Evolutionary conservation across 2,113 vertebrate species (phyloP).

Genomic region (Channa maculata): DNA sequence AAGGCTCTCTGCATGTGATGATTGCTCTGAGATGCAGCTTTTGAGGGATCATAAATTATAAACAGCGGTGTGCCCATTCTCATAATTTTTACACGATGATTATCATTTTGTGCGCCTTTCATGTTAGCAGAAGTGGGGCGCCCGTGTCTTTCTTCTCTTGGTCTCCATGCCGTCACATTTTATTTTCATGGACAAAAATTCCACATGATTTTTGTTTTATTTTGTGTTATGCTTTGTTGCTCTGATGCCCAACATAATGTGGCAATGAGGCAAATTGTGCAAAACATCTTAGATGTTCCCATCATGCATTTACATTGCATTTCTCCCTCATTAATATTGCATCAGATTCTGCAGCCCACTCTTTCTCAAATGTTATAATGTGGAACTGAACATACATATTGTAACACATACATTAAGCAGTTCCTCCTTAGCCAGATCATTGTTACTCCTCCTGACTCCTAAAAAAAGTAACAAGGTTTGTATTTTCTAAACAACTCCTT

Average conservation of each 20-base stretch:
- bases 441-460: background rate
- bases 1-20: slow-evolving; percentile 49
- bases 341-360: slow-evolving; percentile 33
- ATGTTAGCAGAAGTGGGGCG: slow-evolving; percentile 48
- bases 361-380: slow-evolving; percentile 31
- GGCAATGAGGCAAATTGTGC: slow-evolving; percentile 20
- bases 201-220: background rate
- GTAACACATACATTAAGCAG: slow-evolving; percentile 5
- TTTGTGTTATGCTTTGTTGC: background rate
- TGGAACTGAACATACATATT: slow-evolving; percentile 47
- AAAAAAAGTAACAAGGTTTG: slow-evolving; percentile 30
- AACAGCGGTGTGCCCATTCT: slow-evolving; percentile 66
- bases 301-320: slow-evolving; percentile 53
- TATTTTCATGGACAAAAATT: slow-evolving; percentile 7
- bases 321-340: slow-evolving; percentile 56
- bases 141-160: slow-evolving; percentile 17
- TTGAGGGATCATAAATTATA: slow-evolving; percentile 72
- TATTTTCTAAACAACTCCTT: slow-evolving; percentile 46
- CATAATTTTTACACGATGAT: slow-evolving; percentile 68
- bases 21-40: slow-evolving; percentile 61
- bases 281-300: slow-evolving; percentile 44
- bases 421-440: slow-evolving; percentile 9
- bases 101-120: slow-evolving; percentile 56
- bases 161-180: slow-evolving; percentile 10
- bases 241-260: slow-evolving; percentile 40